Base-by-base conservation (phyloP, 2,888 invertebrate species). In the Ganaspis brasiliensis region DNA sequence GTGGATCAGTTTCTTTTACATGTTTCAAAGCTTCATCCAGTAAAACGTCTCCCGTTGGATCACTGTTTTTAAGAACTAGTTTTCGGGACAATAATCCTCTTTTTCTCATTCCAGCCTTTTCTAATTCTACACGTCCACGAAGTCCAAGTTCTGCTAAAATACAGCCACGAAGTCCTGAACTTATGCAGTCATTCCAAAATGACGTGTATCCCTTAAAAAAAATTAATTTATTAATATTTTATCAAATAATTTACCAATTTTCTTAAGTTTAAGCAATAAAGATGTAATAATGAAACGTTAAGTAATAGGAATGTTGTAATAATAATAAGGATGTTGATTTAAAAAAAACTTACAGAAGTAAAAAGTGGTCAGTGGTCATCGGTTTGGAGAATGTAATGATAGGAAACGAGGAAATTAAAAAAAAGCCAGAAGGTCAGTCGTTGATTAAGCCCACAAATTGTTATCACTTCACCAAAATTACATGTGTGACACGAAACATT, bases 141-240 rank as follows among this genome's bases (percentile, higher is more conserved):
- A 99, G 93, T 10, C 98, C 98, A 87, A 99, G 93, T 93, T 99
- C 99, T 84, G 99, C 98, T 86, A 99, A 94, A 91, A 99, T 99
- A 92, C 99, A 99, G 81, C 99, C 99, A 88, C 99, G 95, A 81
- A 99, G 93, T 57, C 99, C 99, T 88, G 98, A 98, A 85, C 99
- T 99, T 94, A 99, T 99, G 93, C 99, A 99, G 93, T 99, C 99
- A 93, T 99, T 99, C 99, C 99, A 99, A 93, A 99, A 99, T 75
- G 99, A 99, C 91, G 99, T 99, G 93, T 99, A 99, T 82, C 99
- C 99, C 98, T 98, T 91, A 84, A 91, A 87, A 80, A 4, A 72
- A 52, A 10, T n/a, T 24, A 19, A 35, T 45, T 73, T n/a, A 45
- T 67, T 59, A 35, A 37, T 63, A 24, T 9, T 37, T 14, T 57